These are phyloP conservation scores for Scortum barcoo DNA, from an alignment of 2,113 vertebrate species.

Conservation along the genomic window DNA sequence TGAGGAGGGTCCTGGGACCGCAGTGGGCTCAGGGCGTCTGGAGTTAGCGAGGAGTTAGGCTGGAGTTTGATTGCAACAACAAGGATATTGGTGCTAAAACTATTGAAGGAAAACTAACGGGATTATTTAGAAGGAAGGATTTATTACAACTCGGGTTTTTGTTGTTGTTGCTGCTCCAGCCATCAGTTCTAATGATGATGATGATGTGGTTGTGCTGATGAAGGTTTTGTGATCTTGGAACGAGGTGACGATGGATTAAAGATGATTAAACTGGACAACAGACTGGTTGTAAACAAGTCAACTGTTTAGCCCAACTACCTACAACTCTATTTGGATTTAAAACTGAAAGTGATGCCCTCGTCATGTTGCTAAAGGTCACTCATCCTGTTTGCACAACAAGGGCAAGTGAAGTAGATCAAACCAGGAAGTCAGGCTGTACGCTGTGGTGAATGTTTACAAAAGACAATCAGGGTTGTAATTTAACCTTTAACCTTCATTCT, in stretches of 20 bases:
- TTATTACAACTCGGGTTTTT: background rate
- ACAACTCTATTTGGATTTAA: background rate
- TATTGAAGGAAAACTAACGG: background rate
- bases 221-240: background rate
- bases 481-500: too few species aligned
- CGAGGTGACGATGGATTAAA: background rate
- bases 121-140: background rate
- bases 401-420: background rate
- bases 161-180: background rate
- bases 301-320: background rate
- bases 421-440: background rate
- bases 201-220: background rate
- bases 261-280: background rate
- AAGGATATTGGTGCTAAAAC: background rate
- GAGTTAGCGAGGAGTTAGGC: constrained; percentile 16
- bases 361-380: too few species aligned
- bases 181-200: background rate
- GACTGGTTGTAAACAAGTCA: background rate
- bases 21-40: constrained; percentile 16
- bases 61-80: constrained; percentile 1
- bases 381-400: too few species aligned
- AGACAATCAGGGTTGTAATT: background rate
- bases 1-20: constrained; percentile 55
- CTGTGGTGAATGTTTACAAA: background rate
- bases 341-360: background rate